Percentiles rank a stretch among this genome's conserved stretches.
Evolutionary conservation across 2,113 vertebrate species (phyloP).

Genomic region (Paradoxurus hermaphroditus): DNA sequence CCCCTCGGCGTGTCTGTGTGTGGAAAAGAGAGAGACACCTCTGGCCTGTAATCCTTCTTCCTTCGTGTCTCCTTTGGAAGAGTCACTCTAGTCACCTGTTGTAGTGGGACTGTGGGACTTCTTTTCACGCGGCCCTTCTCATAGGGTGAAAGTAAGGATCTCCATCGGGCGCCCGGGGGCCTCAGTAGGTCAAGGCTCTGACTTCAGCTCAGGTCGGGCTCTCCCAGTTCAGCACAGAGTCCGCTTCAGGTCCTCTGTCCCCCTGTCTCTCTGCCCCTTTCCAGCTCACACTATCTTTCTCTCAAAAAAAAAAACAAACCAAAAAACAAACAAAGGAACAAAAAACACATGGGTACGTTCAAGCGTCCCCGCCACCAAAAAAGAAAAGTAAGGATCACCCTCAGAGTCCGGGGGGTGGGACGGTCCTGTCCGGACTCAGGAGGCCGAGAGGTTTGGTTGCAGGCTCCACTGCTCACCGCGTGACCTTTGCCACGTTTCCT

Average conservation of each 20-base stretch:
- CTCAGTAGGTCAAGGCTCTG: fast-evolving
- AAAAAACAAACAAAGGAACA: no score
- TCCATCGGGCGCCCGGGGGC: not conserved
- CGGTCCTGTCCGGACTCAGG: not conserved
- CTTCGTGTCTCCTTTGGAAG: not conserved
- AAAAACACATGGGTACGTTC: no score
- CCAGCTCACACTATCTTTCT: no score
- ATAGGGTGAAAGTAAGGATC: not conserved
- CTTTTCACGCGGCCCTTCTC: not conserved
- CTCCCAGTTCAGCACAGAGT: no score
- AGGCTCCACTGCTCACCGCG: not conserved
- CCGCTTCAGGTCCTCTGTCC: no score
- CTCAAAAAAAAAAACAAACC: no score
- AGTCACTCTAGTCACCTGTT: not conserved
- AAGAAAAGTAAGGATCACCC: not conserved
- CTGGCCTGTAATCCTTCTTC: not conserved
- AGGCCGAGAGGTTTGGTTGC: not conserved
- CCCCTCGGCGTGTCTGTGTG: not conserved
- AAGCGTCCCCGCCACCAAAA: no score
- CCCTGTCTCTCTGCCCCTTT: no score
- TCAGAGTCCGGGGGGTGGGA: not conserved
- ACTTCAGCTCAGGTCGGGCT: no score
- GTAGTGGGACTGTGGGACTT: not conserved
- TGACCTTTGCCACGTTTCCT: not conserved
- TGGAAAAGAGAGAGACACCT: not conserved